phyloP scores from a whole-genome alignment of 2,888 invertebrate genomes.

The Aelia acuminata region DNA sequence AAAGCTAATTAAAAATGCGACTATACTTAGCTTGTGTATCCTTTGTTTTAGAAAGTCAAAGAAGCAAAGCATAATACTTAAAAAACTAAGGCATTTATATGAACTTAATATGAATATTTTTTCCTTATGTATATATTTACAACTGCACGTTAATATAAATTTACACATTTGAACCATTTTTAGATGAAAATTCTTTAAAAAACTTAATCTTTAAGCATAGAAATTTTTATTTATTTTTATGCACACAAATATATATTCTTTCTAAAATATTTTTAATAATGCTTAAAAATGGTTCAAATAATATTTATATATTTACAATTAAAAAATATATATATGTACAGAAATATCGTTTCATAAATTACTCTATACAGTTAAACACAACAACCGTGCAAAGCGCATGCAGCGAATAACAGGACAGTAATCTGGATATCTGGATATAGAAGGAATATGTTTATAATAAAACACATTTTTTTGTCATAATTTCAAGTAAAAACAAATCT shows the following conservation, averaged over 20 bases:
- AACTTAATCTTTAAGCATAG: too few species aligned
- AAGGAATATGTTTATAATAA: slow-evolving; percentile 32
- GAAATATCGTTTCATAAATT: slow-evolving; percentile 41
- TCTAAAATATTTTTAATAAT: background rate
- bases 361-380: slow-evolving; percentile 25
- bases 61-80: slow-evolving; percentile 55
- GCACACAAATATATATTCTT: too few species aligned
- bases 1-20: slow-evolving; percentile 56
- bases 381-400: slow-evolving; percentile 24
- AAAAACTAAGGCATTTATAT: slow-evolving; percentile 42
- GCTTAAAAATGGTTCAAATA: background rate
- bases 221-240: too few species aligned
- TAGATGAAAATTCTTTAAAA: background rate
- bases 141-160: slow-evolving; percentile 25
- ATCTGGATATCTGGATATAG: background rate
- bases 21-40: slow-evolving; percentile 54
- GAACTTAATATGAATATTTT: background rate
- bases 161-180: slow-evolving; percentile 17
- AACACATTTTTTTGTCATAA: slow-evolving; percentile 8
- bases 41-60: slow-evolving; percentile 22
- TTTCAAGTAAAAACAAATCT: background rate
- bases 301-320: slow-evolving; percentile 40
- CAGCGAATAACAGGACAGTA: background rate
- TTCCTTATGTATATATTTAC: slow-evolving; percentile 40
- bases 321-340: slow-evolving; percentile 40